These are phyloP conservation scores for Cyclopterus lumpus DNA, from an alignment of 2,797 vertebrate genomes.

Conservation along the genomic window DNA sequence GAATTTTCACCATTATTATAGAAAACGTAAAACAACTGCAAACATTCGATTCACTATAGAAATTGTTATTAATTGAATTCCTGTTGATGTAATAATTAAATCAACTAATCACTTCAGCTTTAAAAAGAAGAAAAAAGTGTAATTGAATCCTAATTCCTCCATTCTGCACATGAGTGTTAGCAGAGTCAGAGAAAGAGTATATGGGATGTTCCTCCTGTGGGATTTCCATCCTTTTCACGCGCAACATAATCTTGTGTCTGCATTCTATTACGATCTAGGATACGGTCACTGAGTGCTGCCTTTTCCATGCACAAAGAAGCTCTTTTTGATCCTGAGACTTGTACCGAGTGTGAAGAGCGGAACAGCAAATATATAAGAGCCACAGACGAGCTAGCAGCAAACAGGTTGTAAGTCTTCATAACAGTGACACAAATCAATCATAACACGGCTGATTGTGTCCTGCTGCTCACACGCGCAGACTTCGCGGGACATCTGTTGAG, in stretches of 20 bases:
- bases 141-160: not conserved
- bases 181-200: not conserved
- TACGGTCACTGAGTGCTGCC: not conserved
- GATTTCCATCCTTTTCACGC: not conserved
- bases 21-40: not conserved
- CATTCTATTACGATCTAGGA: not conserved
- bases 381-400: not conserved
- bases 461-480: not conserved
- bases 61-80: not conserved
- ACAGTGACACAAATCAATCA: constrained; percentile 12
- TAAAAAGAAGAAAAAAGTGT: not conserved
- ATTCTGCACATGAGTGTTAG: not conserved
- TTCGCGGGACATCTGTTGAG: not conserved
- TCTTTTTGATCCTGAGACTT: not conserved
- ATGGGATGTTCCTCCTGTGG: not conserved
- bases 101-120: not conserved
- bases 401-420: constrained; percentile 25
- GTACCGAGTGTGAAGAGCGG: not conserved
- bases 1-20: not conserved
- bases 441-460: not conserved
- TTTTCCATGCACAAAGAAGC: not conserved
- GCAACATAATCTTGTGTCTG: not conserved
- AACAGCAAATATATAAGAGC: not conserved
- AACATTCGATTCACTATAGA: not conserved
- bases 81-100: constrained; percentile 2